Conservation (phyloP, 2,113 vertebrate species). For the Prochilodus magdalenae region DNA sequence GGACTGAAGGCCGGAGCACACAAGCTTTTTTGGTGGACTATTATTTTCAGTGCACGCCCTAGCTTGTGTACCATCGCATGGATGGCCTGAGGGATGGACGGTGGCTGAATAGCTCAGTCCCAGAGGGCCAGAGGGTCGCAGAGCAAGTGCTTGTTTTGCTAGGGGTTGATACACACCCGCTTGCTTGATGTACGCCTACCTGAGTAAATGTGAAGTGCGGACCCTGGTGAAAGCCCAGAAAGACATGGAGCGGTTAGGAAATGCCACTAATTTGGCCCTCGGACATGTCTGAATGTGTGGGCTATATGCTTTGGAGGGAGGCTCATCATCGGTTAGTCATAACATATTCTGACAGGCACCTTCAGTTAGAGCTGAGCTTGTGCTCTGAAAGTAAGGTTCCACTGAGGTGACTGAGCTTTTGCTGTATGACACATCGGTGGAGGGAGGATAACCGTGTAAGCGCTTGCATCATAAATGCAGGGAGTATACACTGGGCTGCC, state of each 20-base stretch:
- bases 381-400: slow-evolving; percentile 40
- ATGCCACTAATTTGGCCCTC: slow-evolving; percentile 58
- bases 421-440: slow-evolving; percentile 10
- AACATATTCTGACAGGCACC: slow-evolving; percentile 64
- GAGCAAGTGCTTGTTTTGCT: slow-evolving; percentile 32
- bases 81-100: slow-evolving; percentile 9
- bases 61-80: slow-evolving; percentile 31
- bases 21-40: slow-evolving; percentile 39
- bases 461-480: neutral
- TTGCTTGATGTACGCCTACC: slow-evolving; percentile 9
- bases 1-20: slow-evolving; percentile 34
- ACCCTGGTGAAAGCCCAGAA: neutral
- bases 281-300: slow-evolving; percentile 56
- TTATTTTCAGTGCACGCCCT: slow-evolving; percentile 41
- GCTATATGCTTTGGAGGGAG: slow-evolving; percentile 53
- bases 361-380: slow-evolving; percentile 56
- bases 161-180: neutral
- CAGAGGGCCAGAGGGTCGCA: slow-evolving; percentile 12
- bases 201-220: slow-evolving; percentile 22
- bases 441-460: neutral
- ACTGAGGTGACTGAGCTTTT: neutral
- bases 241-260: slow-evolving; percentile 37
- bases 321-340: slow-evolving; percentile 52
- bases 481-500: neutral
- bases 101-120: slow-evolving; percentile 25